phyloP scores from a whole-genome alignment of 2,113 vertebrate species.

The Drymodes brunneopygia region DNA sequence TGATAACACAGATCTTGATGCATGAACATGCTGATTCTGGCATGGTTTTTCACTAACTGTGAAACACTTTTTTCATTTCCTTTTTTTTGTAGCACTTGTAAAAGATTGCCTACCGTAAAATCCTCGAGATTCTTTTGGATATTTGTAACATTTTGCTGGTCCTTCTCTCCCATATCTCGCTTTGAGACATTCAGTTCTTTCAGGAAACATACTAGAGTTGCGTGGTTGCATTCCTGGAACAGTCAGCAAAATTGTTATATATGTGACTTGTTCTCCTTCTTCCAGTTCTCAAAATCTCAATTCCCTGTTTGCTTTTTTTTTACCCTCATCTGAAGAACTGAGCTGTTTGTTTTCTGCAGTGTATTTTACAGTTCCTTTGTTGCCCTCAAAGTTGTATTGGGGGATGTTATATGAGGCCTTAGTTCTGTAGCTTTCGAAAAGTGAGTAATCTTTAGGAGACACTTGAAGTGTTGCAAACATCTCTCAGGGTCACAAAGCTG shows the following conservation, averaged over 20 bases:
- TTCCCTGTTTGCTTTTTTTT: neutral
- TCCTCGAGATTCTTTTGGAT: neutral
- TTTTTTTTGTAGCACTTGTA: neutral
- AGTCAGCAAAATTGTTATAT: neutral
- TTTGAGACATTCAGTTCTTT: neutral
- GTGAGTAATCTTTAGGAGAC: neutral
- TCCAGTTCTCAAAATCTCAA: fast-evolving
- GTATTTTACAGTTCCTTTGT: neutral
- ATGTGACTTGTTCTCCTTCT: neutral
- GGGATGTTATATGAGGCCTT: neutral
- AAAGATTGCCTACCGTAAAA: slow-evolving; percentile 5
- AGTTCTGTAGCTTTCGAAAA: neutral
- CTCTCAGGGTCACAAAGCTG: neutral
- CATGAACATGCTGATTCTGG: neutral
- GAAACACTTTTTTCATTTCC: neutral
- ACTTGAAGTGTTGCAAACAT: neutral
- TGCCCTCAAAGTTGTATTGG: neutral
- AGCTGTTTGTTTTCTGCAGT: neutral
- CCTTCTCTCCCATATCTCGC: neutral
- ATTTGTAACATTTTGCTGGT: fast-evolving
- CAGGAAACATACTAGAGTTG: slow-evolving; percentile 9
- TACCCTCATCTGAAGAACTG: neutral
- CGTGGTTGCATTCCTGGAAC: slow-evolving; percentile 7
- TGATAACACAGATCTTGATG: neutral
- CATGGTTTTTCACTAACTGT: neutral